phyloP scores from a whole-genome alignment of 2,888 invertebrate genomes.

The Ferrisia virgata region DNA sequence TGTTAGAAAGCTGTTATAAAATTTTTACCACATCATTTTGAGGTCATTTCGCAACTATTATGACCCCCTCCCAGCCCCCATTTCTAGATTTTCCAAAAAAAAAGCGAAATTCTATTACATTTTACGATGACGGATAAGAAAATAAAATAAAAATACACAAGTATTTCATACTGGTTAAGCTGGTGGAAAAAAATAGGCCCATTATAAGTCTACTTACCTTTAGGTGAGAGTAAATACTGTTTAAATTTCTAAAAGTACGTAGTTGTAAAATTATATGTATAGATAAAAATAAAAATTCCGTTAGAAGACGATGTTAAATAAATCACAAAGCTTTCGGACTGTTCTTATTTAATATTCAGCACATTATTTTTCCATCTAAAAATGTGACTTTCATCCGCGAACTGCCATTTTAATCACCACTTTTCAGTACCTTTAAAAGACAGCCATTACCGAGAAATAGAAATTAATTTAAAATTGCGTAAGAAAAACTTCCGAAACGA shows the following conservation, averaged over 20 bases:
- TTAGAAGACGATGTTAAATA: neutral
- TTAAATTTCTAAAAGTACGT: neutral
- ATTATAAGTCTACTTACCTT: too few species aligned
- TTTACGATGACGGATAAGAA: too few species aligned
- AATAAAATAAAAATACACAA: too few species aligned
- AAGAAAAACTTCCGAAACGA: constrained; percentile 29
- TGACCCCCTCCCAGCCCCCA: too few species aligned
- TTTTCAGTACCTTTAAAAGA: neutral
- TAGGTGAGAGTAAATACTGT: too few species aligned
- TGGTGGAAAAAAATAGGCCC: too few species aligned
- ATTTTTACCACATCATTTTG: too few species aligned
- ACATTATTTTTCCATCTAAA: constrained; percentile 13
- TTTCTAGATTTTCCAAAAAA: too few species aligned
- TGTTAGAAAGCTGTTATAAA: too few species aligned
- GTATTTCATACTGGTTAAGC: too few species aligned
- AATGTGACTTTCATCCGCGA: constrained; percentile 16
- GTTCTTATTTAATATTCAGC: neutral
- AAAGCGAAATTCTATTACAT: too few species aligned
- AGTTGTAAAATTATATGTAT: neutral
- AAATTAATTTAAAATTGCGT: constrained; percentile 21
- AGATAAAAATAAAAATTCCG: neutral
- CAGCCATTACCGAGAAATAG: constrained; percentile 8
- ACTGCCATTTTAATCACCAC: constrained; percentile 18
- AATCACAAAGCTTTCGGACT: neutral
- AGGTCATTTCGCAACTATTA: too few species aligned